These are phyloP conservation scores for Amblyraja radiata DNA, from an alignment of 2,797 vertebrate species.

Conservation along the genomic window DNA sequence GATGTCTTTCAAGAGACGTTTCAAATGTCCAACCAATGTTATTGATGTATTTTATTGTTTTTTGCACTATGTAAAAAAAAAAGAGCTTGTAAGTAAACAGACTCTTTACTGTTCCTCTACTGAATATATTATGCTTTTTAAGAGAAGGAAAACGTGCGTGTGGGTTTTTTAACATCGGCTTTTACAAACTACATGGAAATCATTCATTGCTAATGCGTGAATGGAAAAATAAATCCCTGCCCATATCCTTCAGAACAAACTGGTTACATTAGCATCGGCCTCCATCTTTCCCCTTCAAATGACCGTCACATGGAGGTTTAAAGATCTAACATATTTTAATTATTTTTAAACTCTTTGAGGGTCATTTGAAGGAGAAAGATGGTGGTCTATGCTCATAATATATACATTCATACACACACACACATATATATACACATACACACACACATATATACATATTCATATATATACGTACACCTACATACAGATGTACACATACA, in stretches of 20 bases:
- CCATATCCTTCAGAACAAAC: no score
- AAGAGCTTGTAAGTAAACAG: background rate
- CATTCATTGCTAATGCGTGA: background rate
- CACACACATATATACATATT: no score
- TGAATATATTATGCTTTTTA: slow-evolving; percentile 29
- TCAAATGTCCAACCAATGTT: slow-evolving; percentile 23
- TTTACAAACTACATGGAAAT: background rate
- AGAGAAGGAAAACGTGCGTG: background rate
- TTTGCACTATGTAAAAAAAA: slow-evolving; percentile 28
- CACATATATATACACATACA: no score
- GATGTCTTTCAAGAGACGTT: background rate
- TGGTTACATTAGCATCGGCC: background rate
- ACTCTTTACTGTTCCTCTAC: slow-evolving; percentile 14
- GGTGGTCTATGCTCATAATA: no score
- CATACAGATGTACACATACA: background rate
- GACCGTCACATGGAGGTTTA: background rate
- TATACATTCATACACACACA: no score
- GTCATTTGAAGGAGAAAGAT: no score
- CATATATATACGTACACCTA: no score
- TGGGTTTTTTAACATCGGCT: background rate
- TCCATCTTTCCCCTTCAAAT: background rate
- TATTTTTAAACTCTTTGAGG: no score
- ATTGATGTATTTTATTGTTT: slow-evolving; percentile 1
- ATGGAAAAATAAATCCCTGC: background rate
- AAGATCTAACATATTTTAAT: background rate